Evolutionary conservation across 37 sponge, comb jelly and placozoan species (phyloP), one percentile per base, ranked within the genome.

Genomic region (Halichondria panicea): DNA sequence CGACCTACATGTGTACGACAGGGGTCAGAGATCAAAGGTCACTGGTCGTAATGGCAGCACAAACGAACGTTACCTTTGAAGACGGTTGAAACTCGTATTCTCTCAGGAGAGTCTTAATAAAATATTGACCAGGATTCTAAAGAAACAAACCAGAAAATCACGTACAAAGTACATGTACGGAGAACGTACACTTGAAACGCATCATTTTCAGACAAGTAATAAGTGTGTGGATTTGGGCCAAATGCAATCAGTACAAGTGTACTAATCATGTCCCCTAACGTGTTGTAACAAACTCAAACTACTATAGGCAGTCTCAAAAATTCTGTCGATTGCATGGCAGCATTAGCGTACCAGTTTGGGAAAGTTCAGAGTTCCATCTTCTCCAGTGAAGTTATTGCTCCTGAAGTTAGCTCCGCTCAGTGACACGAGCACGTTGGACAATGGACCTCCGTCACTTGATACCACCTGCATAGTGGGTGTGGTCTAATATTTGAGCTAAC

Each of bases 11-110:
- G 50, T 3, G 2, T 2, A 63, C n/a, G 7, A 53, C n/a, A 3
- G 27, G 9, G 8, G 48, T 39, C 1, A 7, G 11, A 32, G 25
- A 22, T 5, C 25, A 44, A 3, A 41, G n/a, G 9, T 7, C 3
- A 45, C 8, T 7, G 13, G 7, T 24, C 11, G 44, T 8, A 11
- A 8, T n/a, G 7, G 52, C 44, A 41, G 3, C 12, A 65, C 5
- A 32, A 9, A 65, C 39, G 35, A 15, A 36, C 12, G 66, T 31
- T 62, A 84, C 84, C 52, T 74, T 65, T 3, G 91, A 76, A 27
- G 88, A 43, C 25, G 95, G 95, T 2, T 66, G 6, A 52, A 94
- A 94, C 15, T 82, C 65, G 66, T 77, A 94, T 48, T 94, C 95
- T 42, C 90, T 87, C 0, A 90, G 66, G 28, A 94, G 71, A 22